These are phyloP conservation scores for Lethenteron camtschaticum DNA, from an alignment of 2,113 vertebrate genomes.

Conservation along the genomic window DNA sequence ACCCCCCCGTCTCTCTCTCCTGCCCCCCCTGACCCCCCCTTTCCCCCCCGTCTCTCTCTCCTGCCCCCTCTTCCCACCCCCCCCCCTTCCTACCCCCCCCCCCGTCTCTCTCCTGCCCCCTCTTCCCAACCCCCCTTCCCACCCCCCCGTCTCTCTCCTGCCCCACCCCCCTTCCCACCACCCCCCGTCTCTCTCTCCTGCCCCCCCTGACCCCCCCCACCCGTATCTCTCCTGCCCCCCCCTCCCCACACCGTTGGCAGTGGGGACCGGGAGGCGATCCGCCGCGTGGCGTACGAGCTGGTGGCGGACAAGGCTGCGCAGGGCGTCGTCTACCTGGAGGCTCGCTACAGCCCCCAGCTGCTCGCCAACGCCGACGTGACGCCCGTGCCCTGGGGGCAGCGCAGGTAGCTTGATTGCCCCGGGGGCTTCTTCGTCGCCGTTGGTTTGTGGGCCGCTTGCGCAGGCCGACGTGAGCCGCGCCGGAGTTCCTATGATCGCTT, in stretches of 20 bases:
- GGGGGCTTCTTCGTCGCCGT: no score
- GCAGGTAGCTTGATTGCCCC: constrained; percentile 20
- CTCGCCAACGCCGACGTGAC: constrained; percentile 52
- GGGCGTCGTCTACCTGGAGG: constrained; percentile 54
- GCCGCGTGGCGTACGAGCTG: constrained; percentile 63
- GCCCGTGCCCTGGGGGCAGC: constrained; percentile 56
- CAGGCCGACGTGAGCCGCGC: no score
- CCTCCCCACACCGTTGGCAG: constrained; percentile 24
- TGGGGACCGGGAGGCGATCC: constrained; percentile 60
- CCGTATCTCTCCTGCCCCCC: not conserved
- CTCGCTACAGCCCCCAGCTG: constrained; percentile 68
- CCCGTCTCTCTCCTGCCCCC: no score
- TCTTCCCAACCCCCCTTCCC: no score
- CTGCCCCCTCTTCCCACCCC: no score
- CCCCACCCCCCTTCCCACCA: not conserved
- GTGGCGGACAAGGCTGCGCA: constrained; percentile 75
- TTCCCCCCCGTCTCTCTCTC: no score
- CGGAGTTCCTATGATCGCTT: no score
- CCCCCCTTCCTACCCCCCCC: no score
- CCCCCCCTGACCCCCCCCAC: not conserved
- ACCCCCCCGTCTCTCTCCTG: no score
- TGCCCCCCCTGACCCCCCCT: no score
- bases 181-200: not conserved
- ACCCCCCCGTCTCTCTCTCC: no score
- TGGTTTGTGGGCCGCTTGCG: no score